Evolutionary conservation across 2,113 vertebrate species (phyloP).

Genomic region (Oncorhynchus kisutch): DNA sequence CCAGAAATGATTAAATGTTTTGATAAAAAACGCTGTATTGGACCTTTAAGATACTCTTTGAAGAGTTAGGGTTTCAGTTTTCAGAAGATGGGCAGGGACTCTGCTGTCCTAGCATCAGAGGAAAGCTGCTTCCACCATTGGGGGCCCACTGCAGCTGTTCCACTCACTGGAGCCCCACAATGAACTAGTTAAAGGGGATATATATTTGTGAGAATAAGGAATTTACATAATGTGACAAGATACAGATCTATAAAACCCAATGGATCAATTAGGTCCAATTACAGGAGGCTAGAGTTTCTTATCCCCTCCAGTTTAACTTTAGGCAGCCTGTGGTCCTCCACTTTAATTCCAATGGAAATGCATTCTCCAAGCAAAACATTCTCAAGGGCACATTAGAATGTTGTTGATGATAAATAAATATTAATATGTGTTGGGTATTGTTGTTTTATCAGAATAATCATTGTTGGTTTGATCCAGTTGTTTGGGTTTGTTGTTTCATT

Average conservation of each 20-base stretch:
- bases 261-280: constrained; percentile 73
- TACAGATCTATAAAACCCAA: constrained; percentile 66
- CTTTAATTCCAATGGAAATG: constrained; percentile 68
- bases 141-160: background rate
- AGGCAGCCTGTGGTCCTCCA: constrained; percentile 61
- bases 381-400: constrained; percentile 60
- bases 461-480: background rate
- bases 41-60: too few species aligned
- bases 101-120: too few species aligned
- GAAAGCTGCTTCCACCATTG: too few species aligned
- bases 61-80: too few species aligned
- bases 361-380: constrained; percentile 39
- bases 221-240: constrained; percentile 69
- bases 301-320: constrained; percentile 68
- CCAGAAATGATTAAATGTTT: too few species aligned
- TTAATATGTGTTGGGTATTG: background rate
- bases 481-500: background rate
- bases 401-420: constrained; percentile 12
- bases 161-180: background rate
- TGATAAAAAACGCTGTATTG: too few species aligned
- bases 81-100: too few species aligned
- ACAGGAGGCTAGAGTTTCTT: constrained; percentile 70
- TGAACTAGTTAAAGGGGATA: constrained; percentile 31
- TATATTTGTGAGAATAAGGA: constrained; percentile 35
- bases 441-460: background rate